Evolutionary conservation across 2,888 invertebrate genomes (phyloP).

Genomic region (Ommatoiulus sabulosus): DNA sequence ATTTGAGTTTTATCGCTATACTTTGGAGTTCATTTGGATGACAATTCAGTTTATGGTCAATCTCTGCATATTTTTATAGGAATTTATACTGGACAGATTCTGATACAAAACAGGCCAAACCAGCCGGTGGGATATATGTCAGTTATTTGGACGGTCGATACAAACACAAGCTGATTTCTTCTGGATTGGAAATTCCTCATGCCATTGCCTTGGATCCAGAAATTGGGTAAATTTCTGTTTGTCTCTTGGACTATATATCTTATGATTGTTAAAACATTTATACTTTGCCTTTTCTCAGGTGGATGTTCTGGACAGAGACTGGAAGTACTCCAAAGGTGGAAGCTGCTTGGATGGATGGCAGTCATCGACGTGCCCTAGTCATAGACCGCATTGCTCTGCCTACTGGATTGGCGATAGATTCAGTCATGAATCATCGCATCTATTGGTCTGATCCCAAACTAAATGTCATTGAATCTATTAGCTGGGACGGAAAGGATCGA

Average conservation of each 20-base stretch:
- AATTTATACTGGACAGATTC: conserved; percentile 96
- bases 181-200: conserved; percentile 82
- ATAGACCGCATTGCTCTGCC: conserved; percentile 87
- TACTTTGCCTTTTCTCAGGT: conserved; percentile 45
- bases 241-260: background rate
- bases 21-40: no score
- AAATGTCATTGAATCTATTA: conserved; percentile 88
- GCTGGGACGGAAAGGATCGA: conserved; percentile 82
- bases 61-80: conserved; percentile 65
- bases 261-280: background rate
- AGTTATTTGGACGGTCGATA: conserved; percentile 91
- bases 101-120: conserved; percentile 71
- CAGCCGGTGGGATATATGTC: conserved; percentile 78
- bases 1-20: no score
- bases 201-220: conserved; percentile 84
- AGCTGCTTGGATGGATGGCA: conserved; percentile 81
- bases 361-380: conserved; percentile 75
- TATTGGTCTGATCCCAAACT: conserved; percentile 97
- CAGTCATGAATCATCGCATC: conserved; percentile 86
- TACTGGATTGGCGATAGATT: conserved; percentile 90
- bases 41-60: background rate
- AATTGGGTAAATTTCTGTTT: conserved; percentile 65
- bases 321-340: conserved; percentile 88
- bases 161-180: conserved; percentile 80
- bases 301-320: conserved; percentile 92